Percentiles rank a stretch among this genome's conserved stretches.
Evolutionary conservation across 1,140 invertebrate species (phyloP).

Genomic region (Neocloeon triangulifer): DNA sequence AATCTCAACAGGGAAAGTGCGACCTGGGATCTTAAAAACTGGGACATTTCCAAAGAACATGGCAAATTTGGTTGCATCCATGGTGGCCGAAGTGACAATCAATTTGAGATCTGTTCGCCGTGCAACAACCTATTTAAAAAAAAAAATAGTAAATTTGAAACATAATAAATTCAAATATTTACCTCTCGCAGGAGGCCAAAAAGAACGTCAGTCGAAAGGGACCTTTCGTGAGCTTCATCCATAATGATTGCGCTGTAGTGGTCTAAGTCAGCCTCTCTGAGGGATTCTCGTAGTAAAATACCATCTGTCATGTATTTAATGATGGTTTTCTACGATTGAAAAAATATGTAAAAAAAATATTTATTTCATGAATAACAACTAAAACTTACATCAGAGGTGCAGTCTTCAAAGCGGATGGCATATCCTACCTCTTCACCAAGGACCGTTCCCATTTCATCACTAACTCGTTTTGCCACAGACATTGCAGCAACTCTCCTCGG

Average conservation of each 20-base stretch:
- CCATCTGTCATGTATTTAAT: slow-evolving; percentile 99
- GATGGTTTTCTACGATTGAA: slow-evolving; percentile 43
- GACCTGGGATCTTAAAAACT: slow-evolving; percentile 87
- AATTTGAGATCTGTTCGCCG: slow-evolving; percentile 87
- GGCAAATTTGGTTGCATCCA: slow-evolving; percentile 96
- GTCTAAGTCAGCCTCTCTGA: slow-evolving; percentile 86
- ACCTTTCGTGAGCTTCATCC: slow-evolving; percentile 98
- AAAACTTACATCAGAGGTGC: slow-evolving; percentile 60
- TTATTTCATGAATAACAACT: no score
- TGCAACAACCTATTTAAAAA: slow-evolving; percentile 50
- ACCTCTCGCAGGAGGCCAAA: slow-evolving; percentile 91
- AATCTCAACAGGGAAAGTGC: slow-evolving; percentile 92
- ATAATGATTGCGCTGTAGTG: slow-evolving; percentile 93
- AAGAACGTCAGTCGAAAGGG: slow-evolving; percentile 91
- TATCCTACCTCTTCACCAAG: slow-evolving; percentile 90
- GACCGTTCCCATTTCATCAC: slow-evolving; percentile 87
- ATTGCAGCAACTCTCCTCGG: slow-evolving; percentile 93
- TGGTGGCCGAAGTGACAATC: slow-evolving; percentile 98
- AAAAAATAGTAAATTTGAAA: background rate
- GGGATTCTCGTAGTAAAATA: slow-evolving; percentile 84
- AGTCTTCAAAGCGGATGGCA: slow-evolving; percentile 98
- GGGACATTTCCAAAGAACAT: slow-evolving; percentile 98
- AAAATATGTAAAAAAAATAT: slow-evolving; percentile 5
- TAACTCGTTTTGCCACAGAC: slow-evolving; percentile 96
- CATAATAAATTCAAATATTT: slow-evolving; percentile 15